Conservation (phyloP, 1,140 invertebrate genomes). For the Coptotermes formosanus region DNA sequence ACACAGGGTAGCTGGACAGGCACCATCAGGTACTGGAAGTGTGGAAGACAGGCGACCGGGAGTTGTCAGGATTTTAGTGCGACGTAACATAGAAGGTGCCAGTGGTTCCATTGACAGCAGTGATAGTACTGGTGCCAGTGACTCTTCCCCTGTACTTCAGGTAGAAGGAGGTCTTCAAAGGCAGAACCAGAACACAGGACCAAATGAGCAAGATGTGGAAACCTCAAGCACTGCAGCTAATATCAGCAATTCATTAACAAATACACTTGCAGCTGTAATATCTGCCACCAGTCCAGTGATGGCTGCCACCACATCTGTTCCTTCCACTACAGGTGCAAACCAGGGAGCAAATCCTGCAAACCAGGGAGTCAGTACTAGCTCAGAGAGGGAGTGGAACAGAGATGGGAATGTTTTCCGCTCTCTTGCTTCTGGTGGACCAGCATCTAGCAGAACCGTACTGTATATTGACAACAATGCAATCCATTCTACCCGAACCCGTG, state of each 20-base stretch:
- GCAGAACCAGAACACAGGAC: neutral
- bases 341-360: neutral
- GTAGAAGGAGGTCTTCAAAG: neutral
- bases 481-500: neutral
- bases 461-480: constrained; percentile 2
- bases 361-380: neutral
- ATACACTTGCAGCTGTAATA: neutral
- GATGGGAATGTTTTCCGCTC: neutral
- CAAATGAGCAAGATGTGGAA: neutral
- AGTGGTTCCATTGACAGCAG: neutral
- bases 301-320: neutral
- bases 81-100: neutral
- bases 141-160: neutral
- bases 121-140: neutral
- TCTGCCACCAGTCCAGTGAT: neutral
- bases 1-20: neutral
- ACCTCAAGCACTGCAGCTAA: neutral
- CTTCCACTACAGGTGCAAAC: neutral
- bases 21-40: neutral
- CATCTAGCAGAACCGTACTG: neutral
- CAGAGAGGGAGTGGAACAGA: neutral
- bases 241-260: neutral
- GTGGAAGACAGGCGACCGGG: neutral
- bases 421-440: neutral
- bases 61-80: neutral